Conservation (phyloP, 2,797 vertebrate genomes). For the Gymnoscopelus microlampas region DNA sequence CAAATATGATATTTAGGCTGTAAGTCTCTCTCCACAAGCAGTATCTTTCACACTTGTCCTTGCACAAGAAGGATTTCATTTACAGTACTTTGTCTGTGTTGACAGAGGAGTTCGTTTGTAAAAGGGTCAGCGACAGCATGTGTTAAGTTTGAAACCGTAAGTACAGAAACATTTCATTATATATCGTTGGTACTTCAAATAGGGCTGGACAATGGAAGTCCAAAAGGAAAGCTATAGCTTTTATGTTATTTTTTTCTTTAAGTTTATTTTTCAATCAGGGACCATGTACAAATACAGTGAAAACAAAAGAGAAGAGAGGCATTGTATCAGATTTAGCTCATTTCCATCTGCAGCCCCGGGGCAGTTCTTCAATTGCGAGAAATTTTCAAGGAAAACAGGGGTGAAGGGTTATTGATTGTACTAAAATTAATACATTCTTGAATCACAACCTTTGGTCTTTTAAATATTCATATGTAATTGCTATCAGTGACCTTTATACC, state of each 20-base stretch:
- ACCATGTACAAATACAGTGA: too few relatives aligned
- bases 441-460: constrained; percentile 55
- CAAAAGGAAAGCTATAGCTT: not conserved
- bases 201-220: not conserved
- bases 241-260: not conserved
- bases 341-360: too few relatives aligned
- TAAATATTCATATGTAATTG: constrained; percentile 48
- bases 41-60: not conserved
- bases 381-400: constrained; percentile 5
- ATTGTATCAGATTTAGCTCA: too few relatives aligned
- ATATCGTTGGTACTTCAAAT: not conserved
- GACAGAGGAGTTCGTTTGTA: not conserved
- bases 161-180: not conserved
- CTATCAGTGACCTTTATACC: constrained; percentile 54
- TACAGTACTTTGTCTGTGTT: not conserved
- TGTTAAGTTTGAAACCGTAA: not conserved
- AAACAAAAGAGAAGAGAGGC: too few relatives aligned
- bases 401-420: constrained; percentile 11
- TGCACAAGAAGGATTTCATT: not conserved
- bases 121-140: too few relatives aligned
- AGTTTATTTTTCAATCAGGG: too few relatives aligned
- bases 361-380: constrained; percentile 10
- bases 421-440: constrained; percentile 25
- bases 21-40: constrained; percentile 8
- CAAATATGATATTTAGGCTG: too few relatives aligned